Evolutionary conservation across 2,888 invertebrate species (phyloP).

Genomic region (Linnaemya vulpina): DNA sequence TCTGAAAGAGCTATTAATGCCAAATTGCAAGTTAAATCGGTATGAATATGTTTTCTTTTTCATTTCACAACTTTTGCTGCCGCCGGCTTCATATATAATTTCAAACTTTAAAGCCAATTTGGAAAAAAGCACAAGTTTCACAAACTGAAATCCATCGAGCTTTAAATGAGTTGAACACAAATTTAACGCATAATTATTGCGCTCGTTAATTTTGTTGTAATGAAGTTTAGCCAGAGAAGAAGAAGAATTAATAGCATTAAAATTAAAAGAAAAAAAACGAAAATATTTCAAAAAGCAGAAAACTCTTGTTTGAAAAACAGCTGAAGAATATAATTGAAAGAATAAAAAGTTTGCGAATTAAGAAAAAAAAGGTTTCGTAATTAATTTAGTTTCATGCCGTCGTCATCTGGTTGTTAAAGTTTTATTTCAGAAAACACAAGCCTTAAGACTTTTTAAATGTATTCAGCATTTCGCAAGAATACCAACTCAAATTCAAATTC

Average conservation of each 20-base stretch:
- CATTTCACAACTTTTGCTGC: background rate
- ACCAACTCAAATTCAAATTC: background rate
- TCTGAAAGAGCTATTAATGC: conserved; percentile 48
- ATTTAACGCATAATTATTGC: conserved; percentile 58
- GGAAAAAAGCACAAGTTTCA: background rate
- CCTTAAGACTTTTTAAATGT: background rate
- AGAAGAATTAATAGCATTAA: background rate
- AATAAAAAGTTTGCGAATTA: background rate
- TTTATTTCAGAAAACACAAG: background rate
- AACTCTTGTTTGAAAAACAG: background rate
- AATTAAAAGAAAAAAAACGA: background rate
- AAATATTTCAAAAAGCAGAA: conserved; percentile 16
- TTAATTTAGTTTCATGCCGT: conserved; percentile 6
- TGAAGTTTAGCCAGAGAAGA: background rate
- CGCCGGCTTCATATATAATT: background rate
- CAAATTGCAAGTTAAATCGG: conserved; percentile 41
- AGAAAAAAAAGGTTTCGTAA: background rate
- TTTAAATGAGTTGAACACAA: conserved; percentile 36
- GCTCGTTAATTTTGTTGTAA: conserved; percentile 50
- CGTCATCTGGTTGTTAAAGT: conserved; percentile 3
- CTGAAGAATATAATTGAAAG: background rate
- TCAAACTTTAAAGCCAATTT: conserved; percentile 17
- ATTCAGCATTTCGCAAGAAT: background rate
- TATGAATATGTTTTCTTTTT: conserved; percentile 31
- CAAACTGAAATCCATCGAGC: conserved; percentile 30